These are phyloP conservation scores for Myiothlypis coronata DNA, from an alignment of 2,797 vertebrate genomes.

Conservation along the genomic window DNA sequence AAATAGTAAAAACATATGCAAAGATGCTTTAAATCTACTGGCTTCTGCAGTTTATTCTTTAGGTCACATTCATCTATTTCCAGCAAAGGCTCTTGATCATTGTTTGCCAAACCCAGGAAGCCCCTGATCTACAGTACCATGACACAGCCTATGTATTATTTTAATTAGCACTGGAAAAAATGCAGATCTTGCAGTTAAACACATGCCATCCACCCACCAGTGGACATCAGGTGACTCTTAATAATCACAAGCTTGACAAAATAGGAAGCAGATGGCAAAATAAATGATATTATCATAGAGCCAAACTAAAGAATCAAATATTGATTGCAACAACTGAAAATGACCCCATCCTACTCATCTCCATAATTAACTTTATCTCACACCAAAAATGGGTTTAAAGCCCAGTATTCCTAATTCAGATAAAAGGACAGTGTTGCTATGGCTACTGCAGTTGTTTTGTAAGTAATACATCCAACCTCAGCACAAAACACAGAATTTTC, in stretches of 20 bases:
- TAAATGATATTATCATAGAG: background rate
- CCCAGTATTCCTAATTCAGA: background rate
- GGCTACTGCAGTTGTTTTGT: conserved; percentile 47
- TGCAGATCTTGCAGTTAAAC: background rate
- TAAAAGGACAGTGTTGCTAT: conserved; percentile 47
- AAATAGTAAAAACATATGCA: background rate
- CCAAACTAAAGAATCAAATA: conserved; percentile 37
- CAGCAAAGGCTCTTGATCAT: background rate
- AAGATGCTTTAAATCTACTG: background rate
- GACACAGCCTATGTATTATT: background rate
- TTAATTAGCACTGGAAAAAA: background rate
- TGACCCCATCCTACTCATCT: conserved; percentile 20
- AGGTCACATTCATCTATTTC: background rate
- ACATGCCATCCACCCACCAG: background rate
- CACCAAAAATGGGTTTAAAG: background rate
- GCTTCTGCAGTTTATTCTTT: background rate
- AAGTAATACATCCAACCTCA: conserved; percentile 17
- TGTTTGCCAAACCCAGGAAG: background rate
- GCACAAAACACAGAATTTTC: background rate
- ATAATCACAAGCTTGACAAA: conserved; percentile 8
- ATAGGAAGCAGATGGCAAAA: conserved; percentile 44
- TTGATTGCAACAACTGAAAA: conserved; percentile 58
- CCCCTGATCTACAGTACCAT: background rate
- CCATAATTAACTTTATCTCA: background rate
- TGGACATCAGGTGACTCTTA: conserved; percentile 3